These are phyloP conservation scores for Martes martes DNA, from an alignment of 2,113 vertebrate genomes.

Conservation along the genomic window DNA sequence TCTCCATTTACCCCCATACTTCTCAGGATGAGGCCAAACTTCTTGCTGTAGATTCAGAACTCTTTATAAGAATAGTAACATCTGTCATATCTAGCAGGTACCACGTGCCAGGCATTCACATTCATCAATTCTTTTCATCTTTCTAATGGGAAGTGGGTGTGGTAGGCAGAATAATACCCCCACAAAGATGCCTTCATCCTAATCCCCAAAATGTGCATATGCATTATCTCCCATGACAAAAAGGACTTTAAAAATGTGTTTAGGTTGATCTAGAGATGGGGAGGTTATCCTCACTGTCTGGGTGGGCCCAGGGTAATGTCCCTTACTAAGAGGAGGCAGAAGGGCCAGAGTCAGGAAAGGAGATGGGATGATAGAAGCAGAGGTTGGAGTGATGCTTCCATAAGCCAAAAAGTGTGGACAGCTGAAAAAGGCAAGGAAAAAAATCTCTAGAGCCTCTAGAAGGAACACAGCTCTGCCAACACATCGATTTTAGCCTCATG, in stretches of 20 bases:
- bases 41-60: background rate
- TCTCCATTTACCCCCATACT: background rate
- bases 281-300: background rate
- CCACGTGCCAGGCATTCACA: background rate
- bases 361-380: background rate
- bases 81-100: background rate
- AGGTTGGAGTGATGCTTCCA: accelerated
- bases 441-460: background rate
- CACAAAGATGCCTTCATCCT: background rate
- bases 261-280: background rate
- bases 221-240: background rate
- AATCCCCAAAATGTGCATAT: background rate
- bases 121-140: background rate
- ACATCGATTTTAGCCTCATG: background rate
- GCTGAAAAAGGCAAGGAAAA: background rate
- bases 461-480: background rate
- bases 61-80: background rate
- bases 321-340: background rate
- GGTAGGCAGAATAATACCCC: background rate
- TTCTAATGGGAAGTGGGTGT: background rate
- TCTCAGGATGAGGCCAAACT: background rate
- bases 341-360: background rate
- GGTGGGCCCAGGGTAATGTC: background rate
- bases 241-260: background rate
- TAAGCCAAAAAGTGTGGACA: background rate